These are phyloP conservation scores for Carapus acus DNA, from an alignment of 2,797 vertebrate species.

Conservation along the genomic window DNA sequence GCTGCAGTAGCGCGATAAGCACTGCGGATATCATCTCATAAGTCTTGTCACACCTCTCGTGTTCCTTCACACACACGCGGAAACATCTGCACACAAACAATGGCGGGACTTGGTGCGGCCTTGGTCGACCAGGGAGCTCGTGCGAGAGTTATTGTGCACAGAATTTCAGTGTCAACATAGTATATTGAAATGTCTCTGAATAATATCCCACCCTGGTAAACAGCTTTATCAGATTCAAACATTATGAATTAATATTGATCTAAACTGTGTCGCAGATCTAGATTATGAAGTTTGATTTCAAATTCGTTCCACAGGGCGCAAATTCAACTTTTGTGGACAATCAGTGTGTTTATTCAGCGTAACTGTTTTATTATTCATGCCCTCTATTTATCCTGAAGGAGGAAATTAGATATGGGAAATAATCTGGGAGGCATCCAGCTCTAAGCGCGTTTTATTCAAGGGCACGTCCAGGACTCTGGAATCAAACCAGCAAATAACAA, in stretches of 20 bases:
- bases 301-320: no score
- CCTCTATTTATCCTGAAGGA: no score
- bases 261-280: not conserved
- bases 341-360: no score
- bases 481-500: no score
- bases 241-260: not conserved
- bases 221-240: not conserved
- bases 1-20: slow-evolving; percentile 61
- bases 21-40: slow-evolving; percentile 43
- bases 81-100: not conserved
- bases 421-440: no score
- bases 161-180: not conserved
- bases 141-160: not conserved
- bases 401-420: no score
- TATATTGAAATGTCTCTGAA: not conserved
- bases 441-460: no score
- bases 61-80: slow-evolving; percentile 20
- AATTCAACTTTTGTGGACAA: no score
- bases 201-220: not conserved
- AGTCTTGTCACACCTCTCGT: slow-evolving; percentile 21
- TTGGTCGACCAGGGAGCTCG: not conserved
- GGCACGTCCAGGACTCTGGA: no score
- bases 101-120: slow-evolving; percentile 6
- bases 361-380: no score
- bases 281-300: not conserved